phyloP scores from a whole-genome alignment of 2,888 invertebrate genomes.

The Erebia ligea region DNA sequence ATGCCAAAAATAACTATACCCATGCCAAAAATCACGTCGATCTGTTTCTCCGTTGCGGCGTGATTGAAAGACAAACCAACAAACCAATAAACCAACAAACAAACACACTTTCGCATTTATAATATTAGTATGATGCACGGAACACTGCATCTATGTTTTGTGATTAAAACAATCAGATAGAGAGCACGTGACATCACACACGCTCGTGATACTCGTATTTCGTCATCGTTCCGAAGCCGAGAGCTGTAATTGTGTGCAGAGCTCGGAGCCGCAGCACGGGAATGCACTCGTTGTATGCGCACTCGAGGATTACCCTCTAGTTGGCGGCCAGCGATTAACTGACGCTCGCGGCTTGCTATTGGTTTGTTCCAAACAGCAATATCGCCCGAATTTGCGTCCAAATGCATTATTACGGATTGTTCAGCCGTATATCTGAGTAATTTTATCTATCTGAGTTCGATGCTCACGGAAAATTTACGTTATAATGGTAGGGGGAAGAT shows the following conservation, averaged over 20 bases:
- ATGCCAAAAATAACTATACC: no score
- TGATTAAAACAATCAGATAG: not conserved
- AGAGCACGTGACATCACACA: slow-evolving; percentile 50
- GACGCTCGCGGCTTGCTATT: slow-evolving; percentile 67
- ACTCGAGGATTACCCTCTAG: slow-evolving; percentile 78
- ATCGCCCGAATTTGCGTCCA: slow-evolving; percentile 60
- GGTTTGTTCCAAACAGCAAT: slow-evolving; percentile 64
- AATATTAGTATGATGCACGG: no score
- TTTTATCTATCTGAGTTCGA: slow-evolving; percentile 8
- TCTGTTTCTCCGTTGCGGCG: no score
- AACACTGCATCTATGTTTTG: no score
- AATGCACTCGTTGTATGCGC: slow-evolving; percentile 71
- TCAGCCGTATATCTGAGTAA: slow-evolving; percentile 23
- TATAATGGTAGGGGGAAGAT: not conserved
- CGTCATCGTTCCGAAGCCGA: slow-evolving; percentile 72
- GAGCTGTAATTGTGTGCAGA: slow-evolving; percentile 52
- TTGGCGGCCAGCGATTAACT: slow-evolving; percentile 73
- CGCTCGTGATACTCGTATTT: slow-evolving; percentile 43
- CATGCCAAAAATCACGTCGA: no score
- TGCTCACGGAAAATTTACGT: not conserved
- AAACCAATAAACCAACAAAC: no score
- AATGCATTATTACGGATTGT: slow-evolving; percentile 29
- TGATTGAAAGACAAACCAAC: no score
- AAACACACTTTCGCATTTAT: no score
- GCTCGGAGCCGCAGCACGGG: slow-evolving; percentile 37